A percentile compares a stretch with the other conserved stretches of the same genome.
These are phyloP conservation scores for Bubo blakistoni DNA, from an alignment of 2,113 vertebrate species.

Conservation along the genomic window DNA sequence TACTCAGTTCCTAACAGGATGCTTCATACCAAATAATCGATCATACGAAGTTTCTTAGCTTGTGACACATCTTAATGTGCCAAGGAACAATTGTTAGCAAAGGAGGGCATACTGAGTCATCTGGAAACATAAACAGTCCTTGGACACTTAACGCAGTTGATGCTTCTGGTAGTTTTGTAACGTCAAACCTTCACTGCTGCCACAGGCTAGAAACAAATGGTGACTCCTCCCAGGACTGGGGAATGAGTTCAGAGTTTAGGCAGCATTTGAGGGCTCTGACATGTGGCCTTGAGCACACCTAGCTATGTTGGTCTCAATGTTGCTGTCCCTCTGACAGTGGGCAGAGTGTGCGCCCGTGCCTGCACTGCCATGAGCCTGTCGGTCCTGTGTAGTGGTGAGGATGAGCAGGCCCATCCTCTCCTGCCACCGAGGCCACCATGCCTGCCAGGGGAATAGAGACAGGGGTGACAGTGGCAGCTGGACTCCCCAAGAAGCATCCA, in stretches of 20 bases:
- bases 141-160: not conserved
- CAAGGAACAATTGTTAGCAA: not conserved
- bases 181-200: constrained; percentile 29
- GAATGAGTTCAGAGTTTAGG: not conserved
- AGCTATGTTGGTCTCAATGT: rapidly evolving
- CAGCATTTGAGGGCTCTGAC: not conserved
- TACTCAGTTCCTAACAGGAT: constrained; percentile 25
- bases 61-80: constrained; percentile 36
- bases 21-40: constrained; percentile 40
- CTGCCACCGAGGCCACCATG: not conserved
- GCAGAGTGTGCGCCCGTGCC: not conserved
- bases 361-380: not conserved
- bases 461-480: not conserved
- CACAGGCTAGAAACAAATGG: not conserved
- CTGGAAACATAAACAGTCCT: constrained; percentile 50
- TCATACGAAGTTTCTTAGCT: not conserved
- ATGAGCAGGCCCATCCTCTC: not conserved
- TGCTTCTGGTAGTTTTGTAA: constrained; percentile 9
- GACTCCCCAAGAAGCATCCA: not conserved
- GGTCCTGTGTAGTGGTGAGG: rapidly evolving
- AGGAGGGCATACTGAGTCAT: constrained; percentile 40
- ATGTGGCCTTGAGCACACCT: not conserved
- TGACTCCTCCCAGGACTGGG: not conserved
- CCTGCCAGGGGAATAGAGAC: not conserved
- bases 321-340: not conserved